Base-by-base conservation (phyloP, 2,113 vertebrate species). In the Rhizomys pruinosus region DNA sequence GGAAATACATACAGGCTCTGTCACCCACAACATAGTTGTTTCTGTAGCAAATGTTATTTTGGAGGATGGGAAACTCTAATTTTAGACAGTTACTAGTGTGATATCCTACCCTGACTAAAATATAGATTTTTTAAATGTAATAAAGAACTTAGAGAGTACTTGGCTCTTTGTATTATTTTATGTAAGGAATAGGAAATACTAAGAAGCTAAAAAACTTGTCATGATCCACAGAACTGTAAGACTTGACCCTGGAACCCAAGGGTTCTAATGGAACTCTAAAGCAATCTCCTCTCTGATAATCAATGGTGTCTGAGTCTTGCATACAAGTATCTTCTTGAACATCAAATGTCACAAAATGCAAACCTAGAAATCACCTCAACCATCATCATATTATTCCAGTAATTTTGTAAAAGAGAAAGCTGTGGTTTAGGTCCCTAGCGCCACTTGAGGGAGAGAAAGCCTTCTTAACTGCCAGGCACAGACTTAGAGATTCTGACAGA, bases 91-190 rank as follows among this genome's bases (percentile, higher is more conserved):
- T 71, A 71, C 8, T 16, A 59, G 11, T 66, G 20, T 59, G 15
- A 55, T 23, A 2, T 0, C 1, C 61, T 3, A 73, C 9, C 22
- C n/a, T 89, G 71, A 4, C 5, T 78, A 37, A 89, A 78, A 84
- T 44, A 76, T 3, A 78, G 63, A 44, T 69, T 69, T 34, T 66
- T 82, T 64, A n/a, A 78, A 63, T 2, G 5, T 57, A 52, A 44
- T 84, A 22, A 94, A 88, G 42, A 69, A 15, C 2, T 92, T 85
- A 37, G 7, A n/a, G 42, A 82, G 7, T 42, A 84, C 47, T 63
- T 66, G 73, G 7, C 9, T 69, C 59, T 94, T 39, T 95, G 57
- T 78, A 37, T 19, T 59, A 90, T 78, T 79, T 78, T 77, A 90
- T 10, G 25, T 59, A 82, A 90, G 37, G 23, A 61, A 77, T 17